phyloP scores from a whole-genome alignment of 2,113 vertebrate genomes.

The Casuarius casuarius region DNA sequence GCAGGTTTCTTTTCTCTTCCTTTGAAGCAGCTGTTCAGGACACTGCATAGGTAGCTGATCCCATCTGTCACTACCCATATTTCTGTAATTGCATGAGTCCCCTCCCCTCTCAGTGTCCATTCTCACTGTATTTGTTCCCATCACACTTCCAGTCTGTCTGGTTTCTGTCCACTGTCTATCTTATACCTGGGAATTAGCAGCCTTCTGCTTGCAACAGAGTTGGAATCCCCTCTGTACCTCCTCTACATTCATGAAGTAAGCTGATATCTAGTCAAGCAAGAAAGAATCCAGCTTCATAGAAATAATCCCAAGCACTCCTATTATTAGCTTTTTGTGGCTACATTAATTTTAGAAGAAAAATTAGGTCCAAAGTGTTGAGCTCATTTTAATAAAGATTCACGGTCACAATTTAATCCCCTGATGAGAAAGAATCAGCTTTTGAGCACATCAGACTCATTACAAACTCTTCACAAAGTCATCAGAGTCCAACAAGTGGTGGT shows the following conservation, averaged over 20 bases:
- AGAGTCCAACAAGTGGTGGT: background rate
- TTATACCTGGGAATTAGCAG: background rate
- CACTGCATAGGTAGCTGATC: background rate
- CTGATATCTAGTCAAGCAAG: background rate
- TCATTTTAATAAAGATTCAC: constrained; percentile 48
- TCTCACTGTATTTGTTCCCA: background rate
- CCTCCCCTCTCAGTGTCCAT: background rate
- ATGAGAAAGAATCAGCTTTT: constrained; percentile 9
- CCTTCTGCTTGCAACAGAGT: background rate
- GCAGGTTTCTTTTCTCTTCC: background rate
- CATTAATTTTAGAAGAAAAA: constrained; percentile 64
- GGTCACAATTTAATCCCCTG: constrained; percentile 17
- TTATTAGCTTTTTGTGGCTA: constrained; percentile 16
- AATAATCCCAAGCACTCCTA: background rate
- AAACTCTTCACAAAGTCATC: constrained; percentile 54
- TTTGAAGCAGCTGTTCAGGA: background rate
- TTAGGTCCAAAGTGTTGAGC: constrained; percentile 22
- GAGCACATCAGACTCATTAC: constrained; percentile 28
- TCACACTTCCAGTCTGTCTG: background rate
- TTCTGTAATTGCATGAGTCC: background rate
- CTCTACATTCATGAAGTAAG: background rate
- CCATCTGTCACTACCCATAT: background rate
- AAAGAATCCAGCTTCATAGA: background rate
- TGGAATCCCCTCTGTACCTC: background rate
- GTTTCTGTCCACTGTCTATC: background rate